Conservation (phyloP, 2,113 vertebrate species). For the Cochlearius cochlearius region DNA sequence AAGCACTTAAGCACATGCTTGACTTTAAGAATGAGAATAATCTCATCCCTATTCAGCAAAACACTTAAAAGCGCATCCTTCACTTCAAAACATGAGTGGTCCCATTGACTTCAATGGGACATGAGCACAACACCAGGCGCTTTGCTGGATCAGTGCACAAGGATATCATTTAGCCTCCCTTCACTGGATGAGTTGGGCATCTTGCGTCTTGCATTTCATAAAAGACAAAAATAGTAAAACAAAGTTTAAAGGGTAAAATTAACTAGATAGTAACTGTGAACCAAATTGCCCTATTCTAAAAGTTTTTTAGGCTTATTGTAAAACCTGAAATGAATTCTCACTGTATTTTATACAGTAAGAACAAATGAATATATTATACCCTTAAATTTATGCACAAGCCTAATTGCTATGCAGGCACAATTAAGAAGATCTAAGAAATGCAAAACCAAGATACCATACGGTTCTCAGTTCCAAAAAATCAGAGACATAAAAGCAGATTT, state of each 20-base stretch:
- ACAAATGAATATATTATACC: conserved; percentile 25
- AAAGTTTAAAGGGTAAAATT: not conserved
- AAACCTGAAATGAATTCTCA: not conserved
- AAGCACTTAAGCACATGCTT: conserved; percentile 3
- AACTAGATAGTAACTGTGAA: not conserved
- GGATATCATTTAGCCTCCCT: not conserved
- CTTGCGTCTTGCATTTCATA: not conserved
- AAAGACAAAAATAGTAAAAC: not conserved
- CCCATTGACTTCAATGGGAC: not conserved
- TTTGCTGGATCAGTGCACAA: not conserved
- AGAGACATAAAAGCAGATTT: conserved; percentile 53
- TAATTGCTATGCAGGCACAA: conserved; percentile 65
- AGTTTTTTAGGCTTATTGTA: not conserved
- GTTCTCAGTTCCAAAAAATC: conserved; percentile 62
- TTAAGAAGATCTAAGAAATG: conserved; percentile 68
- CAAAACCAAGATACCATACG: conserved; percentile 64
- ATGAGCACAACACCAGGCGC: not conserved
- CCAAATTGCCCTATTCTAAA: not conserved
- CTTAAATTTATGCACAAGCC: conserved; percentile 47
- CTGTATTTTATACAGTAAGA: not conserved
- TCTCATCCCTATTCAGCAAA: not conserved
- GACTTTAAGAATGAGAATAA: conserved; percentile 15
- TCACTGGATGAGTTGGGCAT: not conserved
- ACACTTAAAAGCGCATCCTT: conserved; percentile 2
- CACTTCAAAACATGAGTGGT: conserved; percentile 14